A percentile compares a stretch with the other conserved stretches of the same genome.
Evolutionary conservation across 2,113 vertebrate genomes (phyloP).

Genomic region (Spermophilus dauricus): DNA sequence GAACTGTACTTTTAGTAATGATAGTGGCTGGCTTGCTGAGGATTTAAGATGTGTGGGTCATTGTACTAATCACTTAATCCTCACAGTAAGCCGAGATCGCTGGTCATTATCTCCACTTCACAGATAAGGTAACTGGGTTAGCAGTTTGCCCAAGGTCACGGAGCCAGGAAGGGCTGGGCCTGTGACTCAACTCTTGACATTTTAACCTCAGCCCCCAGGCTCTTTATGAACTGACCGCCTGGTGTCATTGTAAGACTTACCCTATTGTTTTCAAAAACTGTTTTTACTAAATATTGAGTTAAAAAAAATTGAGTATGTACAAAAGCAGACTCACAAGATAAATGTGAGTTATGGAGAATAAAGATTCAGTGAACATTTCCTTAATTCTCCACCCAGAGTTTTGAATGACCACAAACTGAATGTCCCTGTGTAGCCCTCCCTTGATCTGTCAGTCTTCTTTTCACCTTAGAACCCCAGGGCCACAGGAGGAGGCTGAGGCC

Average conservation of each 20-base stretch:
- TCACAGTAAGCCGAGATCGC: neutral
- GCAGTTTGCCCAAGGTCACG: conserved; percentile 62
- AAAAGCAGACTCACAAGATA: neutral
- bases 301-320: neutral
- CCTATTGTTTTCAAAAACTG: neutral
- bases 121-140: conserved; percentile 65
- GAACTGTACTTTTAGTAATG: neutral
- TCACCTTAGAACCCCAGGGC: neutral
- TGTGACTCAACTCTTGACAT: neutral
- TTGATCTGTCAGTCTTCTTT: neutral
- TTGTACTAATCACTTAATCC: conserved; percentile 69
- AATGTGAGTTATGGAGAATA: neutral
- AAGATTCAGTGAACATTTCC: neutral
- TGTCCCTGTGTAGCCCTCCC: neutral
- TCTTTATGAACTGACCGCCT: neutral
- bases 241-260: neutral
- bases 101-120: conserved; percentile 41
- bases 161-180: neutral
- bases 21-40: neutral
- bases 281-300: neutral
- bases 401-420: neutral
- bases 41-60: conserved; percentile 53
- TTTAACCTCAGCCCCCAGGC: neutral
- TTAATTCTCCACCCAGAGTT: neutral
- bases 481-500: no score